Percentiles rank a stretch among this genome's conserved stretches.
phyloP scores from a whole-genome alignment of 2,113 vertebrate species.

The Herpetotheres cachinnans region DNA sequence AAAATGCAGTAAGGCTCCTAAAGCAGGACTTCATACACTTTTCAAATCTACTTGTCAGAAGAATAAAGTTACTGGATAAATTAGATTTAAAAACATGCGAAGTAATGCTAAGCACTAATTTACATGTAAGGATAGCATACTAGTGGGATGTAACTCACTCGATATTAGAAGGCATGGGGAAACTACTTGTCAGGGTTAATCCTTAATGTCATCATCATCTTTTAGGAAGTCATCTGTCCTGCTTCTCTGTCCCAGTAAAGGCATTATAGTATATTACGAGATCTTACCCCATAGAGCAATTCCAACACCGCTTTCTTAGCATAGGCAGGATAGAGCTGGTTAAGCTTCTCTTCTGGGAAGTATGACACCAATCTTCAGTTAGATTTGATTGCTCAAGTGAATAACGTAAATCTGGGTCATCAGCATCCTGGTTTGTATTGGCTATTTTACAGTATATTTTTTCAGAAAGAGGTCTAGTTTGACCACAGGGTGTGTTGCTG shows the following conservation, averaged over 20 bases:
- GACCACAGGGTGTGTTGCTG: not conserved
- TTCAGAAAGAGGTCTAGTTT: not conserved
- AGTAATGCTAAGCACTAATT: not conserved
- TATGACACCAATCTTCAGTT: not conserved
- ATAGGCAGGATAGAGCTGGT: not conserved
- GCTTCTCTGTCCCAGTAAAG: not conserved
- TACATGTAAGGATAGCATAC: not conserved
- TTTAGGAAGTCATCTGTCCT: not conserved
- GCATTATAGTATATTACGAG: not conserved
- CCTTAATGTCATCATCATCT: not conserved
- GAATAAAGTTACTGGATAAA: not conserved
- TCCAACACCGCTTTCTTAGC: not conserved
- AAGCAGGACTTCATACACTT: not conserved
- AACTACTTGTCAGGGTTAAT: not conserved
- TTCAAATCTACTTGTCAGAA: not conserved
- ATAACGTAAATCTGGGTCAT: not conserved
- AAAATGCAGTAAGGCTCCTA: not conserved
- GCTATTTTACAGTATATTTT: not conserved
- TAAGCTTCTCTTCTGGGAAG: not conserved
- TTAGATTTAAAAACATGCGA: not conserved
- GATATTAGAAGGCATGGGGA: not conserved
- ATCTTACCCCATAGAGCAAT: not conserved
- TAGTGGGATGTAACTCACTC: not conserved
- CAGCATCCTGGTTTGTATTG: not conserved
- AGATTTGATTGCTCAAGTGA: not conserved